Conservation (phyloP, 1,140 invertebrate species). For the Bradysia coprophila region DNA sequence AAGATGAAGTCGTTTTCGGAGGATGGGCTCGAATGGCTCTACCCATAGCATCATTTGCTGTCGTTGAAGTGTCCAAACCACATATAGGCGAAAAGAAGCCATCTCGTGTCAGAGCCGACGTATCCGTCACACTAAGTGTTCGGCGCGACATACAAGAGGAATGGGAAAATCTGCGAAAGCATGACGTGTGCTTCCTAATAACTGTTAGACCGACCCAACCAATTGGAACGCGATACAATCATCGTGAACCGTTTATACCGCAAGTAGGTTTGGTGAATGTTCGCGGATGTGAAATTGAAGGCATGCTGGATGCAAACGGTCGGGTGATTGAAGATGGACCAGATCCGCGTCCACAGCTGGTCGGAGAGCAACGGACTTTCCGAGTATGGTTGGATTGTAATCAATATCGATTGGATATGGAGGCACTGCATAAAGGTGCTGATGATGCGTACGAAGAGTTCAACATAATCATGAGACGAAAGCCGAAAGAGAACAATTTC, state of each 20-base stretch:
- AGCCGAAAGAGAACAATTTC: conserved; percentile 99
- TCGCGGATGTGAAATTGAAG: conserved; percentile 95
- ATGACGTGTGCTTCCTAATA: conserved; percentile 94
- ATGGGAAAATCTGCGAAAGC: conserved; percentile 93
- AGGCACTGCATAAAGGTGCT: conserved; percentile 29
- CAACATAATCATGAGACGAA: conserved; percentile 90
- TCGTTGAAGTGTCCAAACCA: conserved; percentile 85
- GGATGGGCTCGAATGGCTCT: conserved; percentile 89
- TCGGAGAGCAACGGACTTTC: conserved; percentile 81
- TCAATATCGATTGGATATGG: conserved; percentile 89
- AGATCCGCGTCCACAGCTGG: conserved; percentile 67
- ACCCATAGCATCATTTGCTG: conserved; percentile 78
- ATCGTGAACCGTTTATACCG: conserved; percentile 64
- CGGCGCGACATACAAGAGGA: conserved; percentile 82
- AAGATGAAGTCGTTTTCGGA: conserved; percentile 73
- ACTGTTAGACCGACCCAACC: conserved; percentile 69
- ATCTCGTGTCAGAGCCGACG: conserved; percentile 82
- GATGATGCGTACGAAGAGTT: conserved; percentile 93
- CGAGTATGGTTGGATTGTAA: conserved; percentile 90
- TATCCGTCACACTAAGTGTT: conserved; percentile 81
- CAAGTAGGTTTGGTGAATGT: conserved; percentile 86
- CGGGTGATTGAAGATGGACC: conserved; percentile 94
- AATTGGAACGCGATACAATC: conserved; percentile 68
- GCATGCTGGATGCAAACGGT: conserved; percentile 92
- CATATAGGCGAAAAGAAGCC: conserved; percentile 88